A percentile compares a stretch with the other conserved stretches of the same genome.
These are phyloP conservation scores for Leucoma salicis DNA, from an alignment of 2,888 invertebrate species.

Conservation along the genomic window DNA sequence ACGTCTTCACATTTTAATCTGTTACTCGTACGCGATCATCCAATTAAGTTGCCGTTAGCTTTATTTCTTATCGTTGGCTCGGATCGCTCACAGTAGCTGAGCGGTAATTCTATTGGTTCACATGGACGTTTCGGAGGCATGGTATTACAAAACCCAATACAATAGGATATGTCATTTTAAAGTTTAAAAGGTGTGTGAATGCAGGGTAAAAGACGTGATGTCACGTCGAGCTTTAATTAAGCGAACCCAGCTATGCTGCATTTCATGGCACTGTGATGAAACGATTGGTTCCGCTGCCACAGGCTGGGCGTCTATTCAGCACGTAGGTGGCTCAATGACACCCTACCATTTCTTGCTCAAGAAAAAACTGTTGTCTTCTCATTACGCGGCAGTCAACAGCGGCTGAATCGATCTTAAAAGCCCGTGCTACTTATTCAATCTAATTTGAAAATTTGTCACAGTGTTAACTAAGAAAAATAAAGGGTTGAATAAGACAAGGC, in stretches of 20 bases:
- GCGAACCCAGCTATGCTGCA: conserved; percentile 64
- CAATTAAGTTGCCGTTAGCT: conserved; percentile 66
- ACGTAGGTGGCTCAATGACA: conserved; percentile 74
- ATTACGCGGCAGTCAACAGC: conserved; percentile 67
- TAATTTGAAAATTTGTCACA: conserved; percentile 74
- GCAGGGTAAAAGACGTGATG: conserved; percentile 63
- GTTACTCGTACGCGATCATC: conserved; percentile 50
- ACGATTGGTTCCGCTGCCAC: conserved; percentile 70
- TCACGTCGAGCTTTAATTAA: conserved; percentile 77
- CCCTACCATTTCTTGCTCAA: conserved; percentile 66
- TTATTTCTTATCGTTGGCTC: conserved; percentile 54
- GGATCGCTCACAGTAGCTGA: conserved; percentile 63
- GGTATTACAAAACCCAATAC: conserved; percentile 57
- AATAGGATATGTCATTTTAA: conserved; percentile 63
- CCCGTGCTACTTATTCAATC: conserved; percentile 60
- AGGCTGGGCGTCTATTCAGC: conserved; percentile 46
- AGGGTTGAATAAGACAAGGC: conserved; percentile 50
- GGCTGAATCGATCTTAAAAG: conserved; percentile 65
- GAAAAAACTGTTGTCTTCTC: conserved; percentile 69
- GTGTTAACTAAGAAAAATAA: conserved; percentile 57
- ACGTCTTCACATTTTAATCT: conserved; percentile 47
- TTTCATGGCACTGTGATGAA: conserved; percentile 72
- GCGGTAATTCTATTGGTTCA: conserved; percentile 63
- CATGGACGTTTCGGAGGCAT: conserved; percentile 48
- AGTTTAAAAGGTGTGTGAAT: conserved; percentile 52